Evolutionary conservation across 2,888 invertebrate species (phyloP), one percentile per base, ranked within the genome.

Genomic region (Bedellia somnulentella): DNA sequence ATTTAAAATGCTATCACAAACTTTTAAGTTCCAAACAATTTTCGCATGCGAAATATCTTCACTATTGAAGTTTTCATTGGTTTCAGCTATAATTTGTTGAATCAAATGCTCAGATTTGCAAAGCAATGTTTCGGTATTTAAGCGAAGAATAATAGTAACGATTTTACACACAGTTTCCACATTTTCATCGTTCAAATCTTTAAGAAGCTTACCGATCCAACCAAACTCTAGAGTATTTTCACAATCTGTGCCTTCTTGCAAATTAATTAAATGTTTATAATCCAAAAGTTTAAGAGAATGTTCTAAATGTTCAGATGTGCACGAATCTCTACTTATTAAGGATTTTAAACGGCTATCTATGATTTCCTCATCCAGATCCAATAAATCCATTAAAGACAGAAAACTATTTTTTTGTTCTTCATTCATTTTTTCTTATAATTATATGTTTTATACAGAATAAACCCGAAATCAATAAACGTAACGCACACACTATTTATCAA

Each of bases 361-460:
- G 2, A 66, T 9, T 37, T 61, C 61, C 48, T 77, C 77, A 29
- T 70, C 64, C 35, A 77, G 49, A 45, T 73, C 66, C 16, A 76
- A 41, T 33, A 70, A 42, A 45, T 76, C 67, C 37, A 75, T 45
- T 29, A 70, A 60, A 3, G 58, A 52, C 15, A 68, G 26, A 11
- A 63, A 33, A 16, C 35, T 37, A 37, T 33, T 39, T 31, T 42
- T 41, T 37, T 22, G 39, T 27, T 25, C 31, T 13, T 27, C 15
- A 27, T 30, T 39, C 32, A 37, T 35, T 18, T 18, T 18, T 18
- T 18, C 18, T 18, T n/a, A n/a, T n/a, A n/a, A n/a, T n/a, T n/a
- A n/a, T n/a, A n/a, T n/a, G n/a, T n/a, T n/a, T n/a, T n/a, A n/a
- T n/a, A n/a, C n/a, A n/a, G n/a, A n/a, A n/a, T n/a, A n/a, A n/a